A percentile compares a stretch with the other conserved stretches of the same genome.
Evolutionary conservation across 2,888 invertebrate genomes (phyloP).

Genomic region (Vanessa cardui): DNA sequence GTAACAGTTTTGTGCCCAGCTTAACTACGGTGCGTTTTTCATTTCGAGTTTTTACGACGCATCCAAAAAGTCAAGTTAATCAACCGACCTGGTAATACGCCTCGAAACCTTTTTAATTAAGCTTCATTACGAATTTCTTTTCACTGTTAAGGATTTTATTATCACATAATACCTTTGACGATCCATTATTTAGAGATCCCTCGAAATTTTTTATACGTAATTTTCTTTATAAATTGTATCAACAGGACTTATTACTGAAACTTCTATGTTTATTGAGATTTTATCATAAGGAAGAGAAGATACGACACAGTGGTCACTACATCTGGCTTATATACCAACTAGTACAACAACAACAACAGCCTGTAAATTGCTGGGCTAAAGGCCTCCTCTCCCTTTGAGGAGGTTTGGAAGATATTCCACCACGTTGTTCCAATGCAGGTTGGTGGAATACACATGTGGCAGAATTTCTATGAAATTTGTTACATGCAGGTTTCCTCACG

Average conservation of each 20-base stretch:
- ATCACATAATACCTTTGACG: constrained; percentile 41
- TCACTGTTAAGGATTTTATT: constrained; percentile 54
- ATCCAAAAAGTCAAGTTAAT: constrained; percentile 64
- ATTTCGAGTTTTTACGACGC: constrained; percentile 65
- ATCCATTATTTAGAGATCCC: constrained; percentile 23
- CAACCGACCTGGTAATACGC: constrained; percentile 56
- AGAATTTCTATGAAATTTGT: no score
- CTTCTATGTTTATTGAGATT: neutral
- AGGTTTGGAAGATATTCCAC: no score
- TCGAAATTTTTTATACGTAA: neutral
- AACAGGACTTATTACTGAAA: neutral
- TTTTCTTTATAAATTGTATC: neutral
- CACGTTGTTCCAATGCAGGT: no score
- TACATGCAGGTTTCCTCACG: no score
- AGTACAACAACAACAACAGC: no score
- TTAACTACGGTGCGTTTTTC: constrained; percentile 49
- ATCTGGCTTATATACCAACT: no score
- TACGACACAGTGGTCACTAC: neutral
- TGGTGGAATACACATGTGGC: no score
- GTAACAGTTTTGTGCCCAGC: constrained; percentile 16
- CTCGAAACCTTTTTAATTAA: constrained; percentile 73
- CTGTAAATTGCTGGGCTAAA: no score
- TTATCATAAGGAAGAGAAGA: neutral
- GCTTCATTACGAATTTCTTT: constrained; percentile 63
- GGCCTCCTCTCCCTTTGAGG: no score